A percentile compares a stretch with the other conserved stretches of the same genome.
Evolutionary conservation across 37 sponge, comb jelly and placozoan species (phyloP).

Genomic region (Theonella swinhoei): DNA sequence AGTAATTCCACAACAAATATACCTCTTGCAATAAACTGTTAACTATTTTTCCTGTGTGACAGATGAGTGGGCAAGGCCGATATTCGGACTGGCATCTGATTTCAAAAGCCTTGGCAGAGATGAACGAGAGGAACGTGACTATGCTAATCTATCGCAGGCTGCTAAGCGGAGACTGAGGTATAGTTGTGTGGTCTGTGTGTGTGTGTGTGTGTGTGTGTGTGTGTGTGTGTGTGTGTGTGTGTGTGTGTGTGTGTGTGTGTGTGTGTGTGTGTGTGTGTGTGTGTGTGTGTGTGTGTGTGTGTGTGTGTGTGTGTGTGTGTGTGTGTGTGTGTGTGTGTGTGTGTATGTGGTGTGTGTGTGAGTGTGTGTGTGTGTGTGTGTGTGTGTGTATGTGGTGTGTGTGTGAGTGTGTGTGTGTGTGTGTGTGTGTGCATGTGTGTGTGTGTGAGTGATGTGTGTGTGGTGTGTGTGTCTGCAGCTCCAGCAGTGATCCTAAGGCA

Average conservation of each 20-base stretch:
- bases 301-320: constrained; percentile 20
- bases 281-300: constrained; percentile 11
- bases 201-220: neutral
- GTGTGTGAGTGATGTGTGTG: no score
- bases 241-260: neutral
- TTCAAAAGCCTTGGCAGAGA: constrained; percentile 84
- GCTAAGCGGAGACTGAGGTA: constrained; percentile 75
- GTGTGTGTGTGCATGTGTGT: no score
- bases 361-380: no score
- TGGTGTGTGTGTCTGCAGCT: neutral
- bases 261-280: constrained; percentile 6
- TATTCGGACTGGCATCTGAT: constrained; percentile 94
- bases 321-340: no score
- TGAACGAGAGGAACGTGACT: constrained; percentile 92
- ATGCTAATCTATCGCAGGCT: constrained; percentile 61
- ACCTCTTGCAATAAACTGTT: neutral
- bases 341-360: no score
- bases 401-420: no score
- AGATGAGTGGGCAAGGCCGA: constrained; percentile 97
- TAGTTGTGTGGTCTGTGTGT: no score
- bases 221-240: neutral
- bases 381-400: no score
- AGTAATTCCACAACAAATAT: constrained; percentile 49
- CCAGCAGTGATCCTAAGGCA: constrained; percentile 1
- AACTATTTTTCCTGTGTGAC: neutral